Base-by-base conservation (phyloP, 2,888 invertebrate species). In the Tinea trinotella region DNA sequence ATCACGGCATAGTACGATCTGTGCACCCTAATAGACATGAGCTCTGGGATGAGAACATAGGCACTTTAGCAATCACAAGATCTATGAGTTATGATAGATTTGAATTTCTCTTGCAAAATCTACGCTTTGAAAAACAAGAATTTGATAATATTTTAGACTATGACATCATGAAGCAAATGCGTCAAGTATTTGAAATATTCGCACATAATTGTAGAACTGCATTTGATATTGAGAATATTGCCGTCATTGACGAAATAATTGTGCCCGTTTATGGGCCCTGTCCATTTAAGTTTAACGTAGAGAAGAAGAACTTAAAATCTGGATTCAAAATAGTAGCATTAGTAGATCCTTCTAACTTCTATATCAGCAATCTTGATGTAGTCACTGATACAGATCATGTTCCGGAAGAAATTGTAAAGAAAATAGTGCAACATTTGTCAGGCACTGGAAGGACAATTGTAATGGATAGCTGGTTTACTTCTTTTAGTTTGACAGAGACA, bases 111-210 rank as follows among this genome's bases (percentile, higher is more conserved):
- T 61, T 84, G 19, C 66, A 74, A 61, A 74, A 80, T 59, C 61
- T 86, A 49, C 64, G 71, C 57, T 86, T 84, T 64, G 76, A 79
- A 53, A 66, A 66, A 55, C 65, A 67, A 34, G 60, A 67, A 54
- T 65, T 67, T 52, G 64, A 71, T 22, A 65, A 65, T 56, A 66
- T 74, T 52, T 68, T 75, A 55, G 70, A 72, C 56, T 69, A 67
- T 55, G 79, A 83, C 59, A 62, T 71, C 15, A 78, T 87, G 75
- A 79, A 71, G 59, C 74, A 77, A 7, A 78, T 84, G 56, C 70
- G 82, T 44, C 76, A 79, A 64, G 70, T 82, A 3, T 80, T 87
- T 58, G 82, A 86, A 62, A 79, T 79, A 56, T 86, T 87, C 58
- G 73, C 80, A 20, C 64, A 76, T 62, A 86, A 86, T 63, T 83